Conservation (phyloP, 2,797 vertebrate species). For the Sebastolobus altivelis region DNA sequence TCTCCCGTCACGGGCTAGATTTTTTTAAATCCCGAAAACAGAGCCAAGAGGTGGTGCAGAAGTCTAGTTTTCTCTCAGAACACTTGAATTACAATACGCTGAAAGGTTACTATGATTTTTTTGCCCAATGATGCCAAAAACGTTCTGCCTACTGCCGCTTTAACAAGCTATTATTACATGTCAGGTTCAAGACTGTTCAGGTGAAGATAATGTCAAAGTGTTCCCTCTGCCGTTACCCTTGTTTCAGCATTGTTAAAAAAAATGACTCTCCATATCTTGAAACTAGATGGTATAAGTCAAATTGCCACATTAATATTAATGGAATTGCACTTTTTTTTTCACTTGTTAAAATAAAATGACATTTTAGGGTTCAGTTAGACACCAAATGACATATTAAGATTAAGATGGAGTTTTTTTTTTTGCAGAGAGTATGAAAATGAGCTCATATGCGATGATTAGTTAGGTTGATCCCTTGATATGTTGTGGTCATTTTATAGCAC, state of each 20-base stretch:
- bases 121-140: too few species aligned
- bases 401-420: background rate
- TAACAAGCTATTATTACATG: slow-evolving; percentile 31
- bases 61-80: too few species aligned
- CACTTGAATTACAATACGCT: too few species aligned
- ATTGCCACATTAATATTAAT: background rate
- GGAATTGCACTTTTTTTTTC: background rate
- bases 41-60: too few species aligned
- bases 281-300: background rate
- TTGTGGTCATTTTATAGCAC: background rate
- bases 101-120: too few species aligned
- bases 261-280: background rate
- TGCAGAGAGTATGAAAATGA: background rate
- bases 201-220: slow-evolving; percentile 2
- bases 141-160: too few species aligned
- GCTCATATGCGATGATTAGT: background rate
- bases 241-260: background rate
- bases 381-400: background rate
- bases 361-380: too few species aligned
- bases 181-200: slow-evolving; percentile 4
- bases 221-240: background rate
- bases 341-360: background rate
- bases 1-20: too few species aligned
- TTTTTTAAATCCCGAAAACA: too few species aligned
- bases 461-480: background rate